phyloP scores from a whole-genome alignment of 2,113 vertebrate species.

The Chelonoidis abingdonii region DNA sequence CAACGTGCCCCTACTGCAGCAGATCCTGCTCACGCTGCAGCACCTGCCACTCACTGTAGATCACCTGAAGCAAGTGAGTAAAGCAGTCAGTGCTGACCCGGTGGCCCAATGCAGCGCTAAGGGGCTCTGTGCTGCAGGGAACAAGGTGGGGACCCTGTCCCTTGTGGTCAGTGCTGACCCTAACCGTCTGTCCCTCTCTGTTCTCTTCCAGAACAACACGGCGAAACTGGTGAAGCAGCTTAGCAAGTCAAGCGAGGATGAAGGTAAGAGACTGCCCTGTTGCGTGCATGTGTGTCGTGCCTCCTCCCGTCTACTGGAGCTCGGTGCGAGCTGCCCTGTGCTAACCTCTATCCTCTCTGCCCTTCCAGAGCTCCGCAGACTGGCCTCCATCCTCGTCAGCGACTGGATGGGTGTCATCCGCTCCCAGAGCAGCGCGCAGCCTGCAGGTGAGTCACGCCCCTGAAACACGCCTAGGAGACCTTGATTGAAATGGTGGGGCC shows the following conservation, averaged over 20 bases:
- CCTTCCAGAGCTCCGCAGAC: conserved; percentile 86
- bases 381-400: conserved; percentile 90
- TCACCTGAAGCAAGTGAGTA: conserved; percentile 92
- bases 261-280: conserved; percentile 76
- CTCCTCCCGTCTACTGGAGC: too few relatives aligned
- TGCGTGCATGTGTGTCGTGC: rapidly evolving
- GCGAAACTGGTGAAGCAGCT: conserved; percentile 97
- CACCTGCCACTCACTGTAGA: conserved; percentile 95
- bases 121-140: neutral
- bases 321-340: neutral
- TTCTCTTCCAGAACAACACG: conserved; percentile 89
- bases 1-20: conserved; percentile 91
- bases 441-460: conserved; percentile 66
- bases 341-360: too few relatives aligned
- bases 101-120: neutral
- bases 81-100: neutral
- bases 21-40: conserved; percentile 92
- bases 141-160: neutral
- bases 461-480: neutral
- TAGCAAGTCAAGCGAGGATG: conserved; percentile 92
- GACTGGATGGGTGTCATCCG: conserved; percentile 97
- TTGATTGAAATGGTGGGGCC: neutral
- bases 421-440: conserved; percentile 87
- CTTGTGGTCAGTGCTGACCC: neutral
- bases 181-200: rapidly evolving